Evolutionary conservation across 2,888 invertebrate species (phyloP).

Genomic region (Drosophila conformis): DNA sequence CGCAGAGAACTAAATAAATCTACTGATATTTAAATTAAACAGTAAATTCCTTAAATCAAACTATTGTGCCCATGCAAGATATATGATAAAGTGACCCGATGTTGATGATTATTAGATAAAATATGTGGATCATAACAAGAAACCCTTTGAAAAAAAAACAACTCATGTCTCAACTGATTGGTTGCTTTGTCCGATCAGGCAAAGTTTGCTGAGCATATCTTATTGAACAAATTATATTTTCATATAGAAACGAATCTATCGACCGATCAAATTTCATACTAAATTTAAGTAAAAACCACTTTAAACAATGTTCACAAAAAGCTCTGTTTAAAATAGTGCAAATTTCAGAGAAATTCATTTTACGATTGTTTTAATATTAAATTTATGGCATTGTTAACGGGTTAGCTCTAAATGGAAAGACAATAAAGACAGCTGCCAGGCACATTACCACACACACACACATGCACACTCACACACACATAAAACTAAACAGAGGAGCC

Average conservation of each 20-base stretch:
- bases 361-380: neutral
- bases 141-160: neutral
- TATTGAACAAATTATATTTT: neutral
- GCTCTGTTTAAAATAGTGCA: neutral
- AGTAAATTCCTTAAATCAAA: too few relatives aligned
- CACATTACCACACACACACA: neutral
- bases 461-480: neutral
- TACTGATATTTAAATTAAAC: too few relatives aligned
- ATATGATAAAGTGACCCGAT: neutral
- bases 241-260: neutral
- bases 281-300: neutral
- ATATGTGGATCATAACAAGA: neutral
- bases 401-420: neutral
- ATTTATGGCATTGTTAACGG: neutral
- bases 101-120: accelerated
- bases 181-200: neutral
- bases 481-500: constrained; percentile 15
- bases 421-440: constrained; percentile 6
- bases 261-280: neutral
- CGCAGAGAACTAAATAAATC: too few relatives aligned
- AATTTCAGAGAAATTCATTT: neutral
- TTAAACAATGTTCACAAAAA: neutral
- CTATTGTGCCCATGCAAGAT: neutral
- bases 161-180: neutral
- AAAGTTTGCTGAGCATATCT: neutral